phyloP scores from a whole-genome alignment of 64 coral and sea anemone genomes.

The Pocillopora damicornis region DNA sequence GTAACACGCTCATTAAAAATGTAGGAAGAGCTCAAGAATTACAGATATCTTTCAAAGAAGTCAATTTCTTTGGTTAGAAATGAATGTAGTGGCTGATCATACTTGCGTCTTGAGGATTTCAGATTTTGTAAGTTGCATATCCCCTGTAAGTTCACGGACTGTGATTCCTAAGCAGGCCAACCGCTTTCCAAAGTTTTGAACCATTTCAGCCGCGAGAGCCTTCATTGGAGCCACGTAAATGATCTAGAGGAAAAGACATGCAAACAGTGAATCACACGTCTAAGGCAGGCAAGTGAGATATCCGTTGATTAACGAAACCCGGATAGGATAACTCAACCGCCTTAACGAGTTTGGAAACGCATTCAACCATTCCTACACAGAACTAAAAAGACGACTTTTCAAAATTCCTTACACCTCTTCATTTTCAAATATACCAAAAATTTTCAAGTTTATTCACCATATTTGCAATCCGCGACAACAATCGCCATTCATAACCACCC shows the following conservation, averaged over 20 bases:
- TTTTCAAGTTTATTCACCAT: too few relatives aligned
- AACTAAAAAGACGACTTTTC: too few relatives aligned
- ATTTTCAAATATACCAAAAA: too few relatives aligned
- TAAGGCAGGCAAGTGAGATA: background rate
- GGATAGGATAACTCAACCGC: background rate
- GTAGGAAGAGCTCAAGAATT: too few relatives aligned
- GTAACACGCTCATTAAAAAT: too few relatives aligned
- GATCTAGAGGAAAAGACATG: conserved; percentile 49
- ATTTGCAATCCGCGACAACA: too few relatives aligned
- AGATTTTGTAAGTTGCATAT: conserved; percentile 94
- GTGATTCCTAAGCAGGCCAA: conserved; percentile 74
- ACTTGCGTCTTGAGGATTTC: conserved; percentile 99
- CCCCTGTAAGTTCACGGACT: conserved; percentile 92
- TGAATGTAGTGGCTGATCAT: background rate
- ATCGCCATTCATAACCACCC: too few relatives aligned
- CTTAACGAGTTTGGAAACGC: too few relatives aligned
- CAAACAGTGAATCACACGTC: background rate
- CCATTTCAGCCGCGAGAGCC: conserved; percentile 97
- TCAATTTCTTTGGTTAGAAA: too few relatives aligned
- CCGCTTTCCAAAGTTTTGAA: conserved; percentile 84
- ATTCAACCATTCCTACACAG: too few relatives aligned
- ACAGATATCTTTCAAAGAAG: too few relatives aligned
- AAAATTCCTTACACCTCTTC: too few relatives aligned
- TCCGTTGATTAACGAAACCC: background rate
- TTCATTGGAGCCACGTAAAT: conserved; percentile 99